Evolutionary conservation across 2,113 vertebrate genomes (phyloP), one percentile per base, ranked within the genome.

Genomic region (Cynocephalus volans): DNA sequence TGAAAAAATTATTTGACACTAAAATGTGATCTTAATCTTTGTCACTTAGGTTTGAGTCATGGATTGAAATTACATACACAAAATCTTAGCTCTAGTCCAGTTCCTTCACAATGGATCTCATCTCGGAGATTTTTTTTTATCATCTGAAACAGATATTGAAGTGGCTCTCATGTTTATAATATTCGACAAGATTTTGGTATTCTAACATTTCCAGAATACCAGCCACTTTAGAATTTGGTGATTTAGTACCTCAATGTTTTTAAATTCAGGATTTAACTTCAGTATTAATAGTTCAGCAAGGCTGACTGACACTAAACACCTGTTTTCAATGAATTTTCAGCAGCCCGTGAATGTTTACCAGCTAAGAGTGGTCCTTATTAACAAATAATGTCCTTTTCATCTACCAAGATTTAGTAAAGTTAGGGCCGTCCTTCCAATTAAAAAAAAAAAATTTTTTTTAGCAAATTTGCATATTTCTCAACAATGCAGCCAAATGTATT

Each of bases 261-360:
- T 88, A 28, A 75, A 80, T 60, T 84, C 70, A 95, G 45, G 23
- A 73, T 73, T 88, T 94, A 72, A 94, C 1, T 65, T 83, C 56
- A 69, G 10, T 56, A 48, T 77, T 62, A 69, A 88, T 11, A 72
- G 13, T 52, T 95, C 15, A 26, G 60, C 36, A 91, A 88, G 80
- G 6, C 33, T 70, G 77, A 83, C 23, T 26, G 90, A 83, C 24
- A 33, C n/a, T 14, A 75, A 89, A 6, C 45, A 41, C 36, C 50
- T 3, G 2, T 86, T 70, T 94, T 88, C 28, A 93, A 33, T 11
- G 41, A 89, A 52, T 41, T 84, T 24, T 82, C 28, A 36, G 8
- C 45, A 76, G 50, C 50, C 41, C 60, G 60, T 41, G 81, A 77
- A 8, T 0, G 28, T 12, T 69, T 24, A 21, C 33, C 48, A 11